A percentile compares a stretch with the other conserved stretches of the same genome.
phyloP scores from a whole-genome alignment of 2,888 invertebrate species.

The Mamestra brassicae region DNA sequence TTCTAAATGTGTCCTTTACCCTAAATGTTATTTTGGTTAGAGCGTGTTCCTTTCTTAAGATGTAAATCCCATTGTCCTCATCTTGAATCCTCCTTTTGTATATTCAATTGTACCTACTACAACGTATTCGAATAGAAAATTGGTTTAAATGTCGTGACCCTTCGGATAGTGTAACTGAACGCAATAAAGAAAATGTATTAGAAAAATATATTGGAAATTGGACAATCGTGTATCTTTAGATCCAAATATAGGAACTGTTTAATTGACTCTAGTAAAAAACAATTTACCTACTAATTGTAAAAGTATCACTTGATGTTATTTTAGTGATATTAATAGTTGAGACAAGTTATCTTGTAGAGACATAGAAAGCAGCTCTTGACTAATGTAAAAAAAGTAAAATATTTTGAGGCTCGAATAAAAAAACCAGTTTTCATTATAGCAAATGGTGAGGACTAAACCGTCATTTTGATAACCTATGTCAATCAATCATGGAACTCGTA shows the following conservation, averaged over 20 bases:
- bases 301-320: conserved; percentile 20
- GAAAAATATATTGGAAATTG: conserved; percentile 30
- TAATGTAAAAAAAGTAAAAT: conserved; percentile 4
- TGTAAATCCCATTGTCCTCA: conserved; percentile 49
- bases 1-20: conserved; percentile 51
- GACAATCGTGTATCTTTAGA: conserved; percentile 34
- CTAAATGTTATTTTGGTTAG: conserved; percentile 58
- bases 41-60: conserved; percentile 49
- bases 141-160: conserved; percentile 19
- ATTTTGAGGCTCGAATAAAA: conserved; percentile 17
- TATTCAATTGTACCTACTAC: conserved; percentile 33
- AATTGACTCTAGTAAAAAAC: conserved; percentile 19
- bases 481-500: conserved; percentile 30
- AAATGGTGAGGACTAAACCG: conserved; percentile 33
- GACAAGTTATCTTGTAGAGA: conserved; percentile 1
- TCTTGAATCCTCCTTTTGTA: conserved; percentile 26
- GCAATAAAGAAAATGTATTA: conserved; percentile 27
- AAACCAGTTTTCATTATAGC: conserved; percentile 16
- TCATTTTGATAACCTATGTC: conserved; percentile 31
- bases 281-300: conserved; percentile 23
- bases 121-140: conserved; percentile 34
- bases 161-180: conserved; percentile 21
- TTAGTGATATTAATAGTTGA: conserved; percentile 15
- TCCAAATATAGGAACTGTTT: conserved; percentile 27
- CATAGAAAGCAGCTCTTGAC: conserved; percentile 1